Conservation (phyloP, 1,140 invertebrate genomes). For the Drosophila persimilis region DNA sequence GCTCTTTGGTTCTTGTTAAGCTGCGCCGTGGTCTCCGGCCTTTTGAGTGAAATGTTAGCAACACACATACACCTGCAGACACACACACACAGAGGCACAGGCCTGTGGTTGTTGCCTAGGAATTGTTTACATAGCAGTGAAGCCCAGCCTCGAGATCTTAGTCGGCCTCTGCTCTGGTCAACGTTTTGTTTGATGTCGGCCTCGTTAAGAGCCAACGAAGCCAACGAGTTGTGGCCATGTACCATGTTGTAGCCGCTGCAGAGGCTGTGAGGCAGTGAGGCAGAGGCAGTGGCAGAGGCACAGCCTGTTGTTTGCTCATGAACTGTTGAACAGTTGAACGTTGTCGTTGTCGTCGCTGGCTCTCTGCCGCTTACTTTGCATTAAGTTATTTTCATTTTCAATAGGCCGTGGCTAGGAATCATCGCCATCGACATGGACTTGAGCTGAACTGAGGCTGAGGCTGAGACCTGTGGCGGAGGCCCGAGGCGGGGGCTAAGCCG, state of each 20-base stretch:
- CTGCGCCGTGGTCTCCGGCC: conserved; percentile 39
- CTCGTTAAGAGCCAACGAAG: conserved; percentile 81
- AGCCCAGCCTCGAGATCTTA: conserved; percentile 55
- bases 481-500: conserved; percentile 6
- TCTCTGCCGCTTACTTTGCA: conserved; percentile 73
- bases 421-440: conserved; percentile 8
- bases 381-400: conserved; percentile 81
- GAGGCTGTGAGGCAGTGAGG: not conserved
- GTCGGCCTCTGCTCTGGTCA: conserved; percentile 46
- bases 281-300: conserved; percentile 3
- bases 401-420: conserved; percentile 69
- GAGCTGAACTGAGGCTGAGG: too few relatives aligned
- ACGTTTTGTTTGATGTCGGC: conserved; percentile 80
- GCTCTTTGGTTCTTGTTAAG: conserved; percentile 13
- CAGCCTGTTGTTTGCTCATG: conserved; percentile 66
- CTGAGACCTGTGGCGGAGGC: not conserved
- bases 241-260: conserved; percentile 38
- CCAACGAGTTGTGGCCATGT: conserved; percentile 74
- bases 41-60: conserved; percentile 80
- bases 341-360: conserved; percentile 30
- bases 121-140: conserved; percentile 79
- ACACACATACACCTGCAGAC: conserved; percentile 43
- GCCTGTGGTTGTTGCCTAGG: conserved; percentile 50
- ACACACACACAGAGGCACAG: conserved; percentile 9
- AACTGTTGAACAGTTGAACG: conserved; percentile 58